Evolutionary conservation across 1,140 invertebrate species (phyloP).

Genomic region (Trialeurodes vaporariorum): DNA sequence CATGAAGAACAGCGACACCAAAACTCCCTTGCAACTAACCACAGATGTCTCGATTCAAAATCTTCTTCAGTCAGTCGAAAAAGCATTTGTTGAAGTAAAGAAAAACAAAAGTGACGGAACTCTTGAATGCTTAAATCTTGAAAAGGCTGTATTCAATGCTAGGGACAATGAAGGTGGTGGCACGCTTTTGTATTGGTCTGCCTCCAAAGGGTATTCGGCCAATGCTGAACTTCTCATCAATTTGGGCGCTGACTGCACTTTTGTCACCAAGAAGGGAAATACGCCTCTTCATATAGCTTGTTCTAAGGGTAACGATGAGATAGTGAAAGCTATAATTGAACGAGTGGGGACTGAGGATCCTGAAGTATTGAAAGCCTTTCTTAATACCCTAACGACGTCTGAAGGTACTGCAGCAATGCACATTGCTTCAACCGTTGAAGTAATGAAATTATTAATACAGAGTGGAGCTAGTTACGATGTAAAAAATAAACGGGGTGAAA

Average conservation of each 20-base stretch:
- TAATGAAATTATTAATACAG: neutral
- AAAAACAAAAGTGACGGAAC: neutral
- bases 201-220: neutral
- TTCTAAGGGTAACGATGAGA: neutral
- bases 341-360: neutral
- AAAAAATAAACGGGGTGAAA: neutral
- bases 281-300: neutral
- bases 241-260: neutral
- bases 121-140: neutral
- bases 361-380: neutral
- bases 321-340: neutral
- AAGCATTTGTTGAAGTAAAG: neutral
- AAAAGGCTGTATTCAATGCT: neutral
- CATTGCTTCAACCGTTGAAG: neutral
- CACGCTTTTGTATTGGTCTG: neutral
- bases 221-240: neutral
- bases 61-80: neutral
- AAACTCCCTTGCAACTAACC: neutral
- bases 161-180: neutral
- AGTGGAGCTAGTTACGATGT: neutral
- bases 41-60: neutral
- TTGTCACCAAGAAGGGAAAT: neutral
- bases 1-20: neutral
- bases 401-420: neutral
- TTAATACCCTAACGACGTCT: neutral